Percentiles rank a stretch among this genome's conserved stretches.
These are phyloP conservation scores for Lordiphosa clarofinis DNA, from an alignment of 1,140 invertebrate species.

Conservation along the genomic window DNA sequence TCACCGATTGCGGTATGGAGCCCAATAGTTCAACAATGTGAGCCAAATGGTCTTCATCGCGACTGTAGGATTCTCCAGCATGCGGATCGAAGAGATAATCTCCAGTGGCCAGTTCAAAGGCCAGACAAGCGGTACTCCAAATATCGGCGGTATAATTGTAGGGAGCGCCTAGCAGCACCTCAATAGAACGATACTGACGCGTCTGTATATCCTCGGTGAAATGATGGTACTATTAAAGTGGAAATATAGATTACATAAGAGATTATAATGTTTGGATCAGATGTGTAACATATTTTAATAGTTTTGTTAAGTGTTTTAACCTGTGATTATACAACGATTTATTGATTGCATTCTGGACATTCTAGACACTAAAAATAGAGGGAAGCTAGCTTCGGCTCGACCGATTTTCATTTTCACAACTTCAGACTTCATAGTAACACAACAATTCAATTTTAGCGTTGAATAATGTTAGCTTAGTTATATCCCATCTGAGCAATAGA, in stretches of 20 bases:
- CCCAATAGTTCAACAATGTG: slow-evolving; percentile 99
- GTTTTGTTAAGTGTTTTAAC: no score
- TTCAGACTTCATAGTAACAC: no score
- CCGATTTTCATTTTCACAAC: no score
- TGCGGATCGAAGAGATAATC: slow-evolving; percentile 99
- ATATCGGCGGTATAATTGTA: slow-evolving; percentile 98
- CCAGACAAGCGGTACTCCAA: slow-evolving; percentile 99
- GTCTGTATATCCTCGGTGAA: slow-evolving; percentile 94
- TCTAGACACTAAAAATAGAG: no score
- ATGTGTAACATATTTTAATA: no score
- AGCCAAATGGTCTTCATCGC: slow-evolving; percentile 99
- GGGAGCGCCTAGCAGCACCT: slow-evolving; percentile 94
- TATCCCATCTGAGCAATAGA: no score
- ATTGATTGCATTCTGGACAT: no score
- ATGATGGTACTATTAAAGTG: slow-evolving; percentile 70
- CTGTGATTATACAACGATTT: no score
- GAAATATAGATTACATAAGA: background rate
- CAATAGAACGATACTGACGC: slow-evolving; percentile 97
- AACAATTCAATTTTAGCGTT: no score
- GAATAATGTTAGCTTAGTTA: no score
- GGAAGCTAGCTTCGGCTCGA: no score
- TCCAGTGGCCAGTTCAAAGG: slow-evolving; percentile 98
- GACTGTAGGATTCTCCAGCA: slow-evolving; percentile 89
- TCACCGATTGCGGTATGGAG: slow-evolving; percentile 88
- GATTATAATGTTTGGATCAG: no score